Percentiles rank a stretch among this genome's conserved stretches.
phyloP scores from a whole-genome alignment of 1,140 invertebrate species.

The Probaryconus sp. region DNA sequence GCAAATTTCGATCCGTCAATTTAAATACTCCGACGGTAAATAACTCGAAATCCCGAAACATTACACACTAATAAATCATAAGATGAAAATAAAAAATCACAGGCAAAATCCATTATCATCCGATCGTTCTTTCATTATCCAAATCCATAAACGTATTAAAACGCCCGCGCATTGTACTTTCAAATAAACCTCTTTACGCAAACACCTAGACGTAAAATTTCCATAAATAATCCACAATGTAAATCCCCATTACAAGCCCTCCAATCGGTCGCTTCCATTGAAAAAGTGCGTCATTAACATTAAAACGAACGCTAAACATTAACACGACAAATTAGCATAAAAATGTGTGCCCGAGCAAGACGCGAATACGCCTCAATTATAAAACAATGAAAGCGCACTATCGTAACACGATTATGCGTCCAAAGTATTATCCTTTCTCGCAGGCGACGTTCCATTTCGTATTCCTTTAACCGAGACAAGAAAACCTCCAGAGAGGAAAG shows the following conservation, averaged over 20 bases:
- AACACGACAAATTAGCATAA: slow-evolving; percentile 56
- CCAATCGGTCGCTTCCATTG: slow-evolving; percentile 16
- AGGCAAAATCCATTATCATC: too few relatives aligned
- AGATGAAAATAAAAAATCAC: too few relatives aligned
- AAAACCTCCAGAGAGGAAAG: slow-evolving; percentile 7
- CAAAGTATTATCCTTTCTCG: slow-evolving; percentile 39
- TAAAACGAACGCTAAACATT: slow-evolving; percentile 43
- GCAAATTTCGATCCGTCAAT: too few relatives aligned
- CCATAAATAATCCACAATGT: slow-evolving; percentile 37
- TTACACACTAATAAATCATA: too few relatives aligned
- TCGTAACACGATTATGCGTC: slow-evolving; percentile 41
- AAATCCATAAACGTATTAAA: slow-evolving; percentile 5
- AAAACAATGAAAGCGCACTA: slow-evolving; percentile 51
- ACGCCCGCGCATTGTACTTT: slow-evolving; percentile 13
- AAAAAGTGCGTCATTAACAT: slow-evolving; percentile 32
- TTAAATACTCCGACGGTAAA: too few relatives aligned
- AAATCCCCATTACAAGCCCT: slow-evolving; percentile 42
- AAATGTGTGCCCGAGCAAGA: slow-evolving; percentile 27
- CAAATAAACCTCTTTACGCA: slow-evolving; percentile 5
- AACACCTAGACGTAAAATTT: slow-evolving; percentile 31
- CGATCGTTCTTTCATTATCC: background rate
- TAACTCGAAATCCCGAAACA: too few relatives aligned
- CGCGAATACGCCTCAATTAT: slow-evolving; percentile 36
- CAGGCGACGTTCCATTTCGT: slow-evolving; percentile 37
- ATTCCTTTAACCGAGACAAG: slow-evolving; percentile 17